Base-by-base conservation (phyloP, 2,113 vertebrate genomes). In the Catagonus wagneri region DNA sequence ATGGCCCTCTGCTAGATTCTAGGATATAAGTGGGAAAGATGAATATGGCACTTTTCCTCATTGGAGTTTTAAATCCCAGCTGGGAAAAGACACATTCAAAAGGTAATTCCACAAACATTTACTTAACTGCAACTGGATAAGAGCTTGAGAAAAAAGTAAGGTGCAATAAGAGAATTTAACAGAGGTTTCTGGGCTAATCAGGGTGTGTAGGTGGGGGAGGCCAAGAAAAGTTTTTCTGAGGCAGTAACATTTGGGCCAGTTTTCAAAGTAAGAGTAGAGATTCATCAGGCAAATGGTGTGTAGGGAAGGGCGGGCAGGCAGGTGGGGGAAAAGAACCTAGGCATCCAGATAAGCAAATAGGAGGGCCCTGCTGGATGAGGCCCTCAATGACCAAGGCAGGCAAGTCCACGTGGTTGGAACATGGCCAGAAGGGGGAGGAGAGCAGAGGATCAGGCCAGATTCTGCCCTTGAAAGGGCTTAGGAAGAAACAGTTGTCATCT, bases 31-130 rank as follows among this genome's bases (percentile, higher is more conserved):
- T 56, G 25, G 54, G 56, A 29, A 90, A 72, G 27, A 60, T 17
- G 54, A n/a, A 85, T 63, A 15, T 6, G 15, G 27, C 17, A 72
- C 52, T 76, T 93, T 72, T 91, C 29, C 27, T 84, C 27, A 11
- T 3, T 3, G 16, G 14, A 79, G 34, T 8, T 92, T 71, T 58
- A 94, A 54, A 68, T 56, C n/a, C 83, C 52, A 44, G 14, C 66
- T 78, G 36, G 61, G 34, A 89, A 94, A 90, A 34, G 50, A 88
- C 13, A 79, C 29, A 78, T 74, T 92, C 32, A 89, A 92, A 90
- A 86, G 58, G 19, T 56, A 75, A 91, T 84, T 75, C 60, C 72
- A 92, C 19, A 94, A 89, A 44, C 39, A 89, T 78, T 34, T 39
- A 83, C 69, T 93, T 83, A 56, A 63, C 39, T 87, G n/a, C 23